Percentiles rank a stretch among this genome's conserved stretches.
phyloP scores from a whole-genome alignment of 2,888 invertebrate species.

The Sesamia inferens region DNA sequence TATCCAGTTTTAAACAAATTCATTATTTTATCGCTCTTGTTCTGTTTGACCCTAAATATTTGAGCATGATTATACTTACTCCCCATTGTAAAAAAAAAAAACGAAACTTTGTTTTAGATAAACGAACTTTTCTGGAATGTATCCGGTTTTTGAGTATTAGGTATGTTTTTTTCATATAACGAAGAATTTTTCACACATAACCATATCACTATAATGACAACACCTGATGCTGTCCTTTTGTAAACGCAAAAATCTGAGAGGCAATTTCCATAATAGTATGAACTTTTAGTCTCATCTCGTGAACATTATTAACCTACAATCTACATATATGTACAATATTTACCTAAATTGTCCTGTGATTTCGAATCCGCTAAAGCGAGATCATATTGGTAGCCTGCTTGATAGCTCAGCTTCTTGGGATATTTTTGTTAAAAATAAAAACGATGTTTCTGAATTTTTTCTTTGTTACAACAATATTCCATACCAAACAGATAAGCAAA shows the following conservation, averaged over 20 bases:
- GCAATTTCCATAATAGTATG: background rate
- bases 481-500: slow-evolving; percentile 10
- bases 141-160: background rate
- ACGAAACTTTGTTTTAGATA: background rate
- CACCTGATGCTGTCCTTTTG: background rate
- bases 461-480: background rate
- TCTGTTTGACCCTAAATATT: slow-evolving; percentile 1
- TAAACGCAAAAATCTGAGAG: background rate
- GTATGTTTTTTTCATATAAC: background rate
- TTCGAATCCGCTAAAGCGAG: background rate
- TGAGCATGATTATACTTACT: background rate
- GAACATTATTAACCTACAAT: too few species aligned
- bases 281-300: background rate
- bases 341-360: background rate
- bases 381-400: background rate
- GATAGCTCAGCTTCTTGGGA: background rate
- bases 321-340: too few species aligned
- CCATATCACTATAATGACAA: background rate
- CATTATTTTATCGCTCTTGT: background rate
- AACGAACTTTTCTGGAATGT: background rate
- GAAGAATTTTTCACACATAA: background rate
- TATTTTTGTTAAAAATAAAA: background rate
- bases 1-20: background rate
- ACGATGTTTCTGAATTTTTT: too few species aligned
- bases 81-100: slow-evolving; percentile 1